Base-by-base conservation (phyloP, 1,140 invertebrate species). In the Drosophila insularis region DNA sequence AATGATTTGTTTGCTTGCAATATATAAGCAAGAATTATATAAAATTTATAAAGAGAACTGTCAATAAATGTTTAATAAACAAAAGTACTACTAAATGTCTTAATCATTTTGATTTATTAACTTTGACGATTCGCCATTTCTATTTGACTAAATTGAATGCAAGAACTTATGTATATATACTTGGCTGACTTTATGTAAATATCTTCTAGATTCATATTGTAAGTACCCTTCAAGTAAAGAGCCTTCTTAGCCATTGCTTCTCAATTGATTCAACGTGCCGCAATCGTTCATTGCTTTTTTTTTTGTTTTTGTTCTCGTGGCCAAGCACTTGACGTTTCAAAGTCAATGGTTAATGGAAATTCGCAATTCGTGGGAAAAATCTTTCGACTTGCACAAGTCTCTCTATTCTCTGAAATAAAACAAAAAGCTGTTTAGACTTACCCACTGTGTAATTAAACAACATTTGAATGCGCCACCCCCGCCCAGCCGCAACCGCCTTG, bases 341-440 rank as follows among this genome's bases (percentile, higher is more conserved):
- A 86, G 81, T 84, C 81, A 85, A 86, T 86, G 81, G 78, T 75
- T 75, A 85, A 84, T 77, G 73, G 77, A 79, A 76, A 76, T 63
- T 74, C 66, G 66, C 68, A 55, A 81, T 86, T 81, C 81, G 81
- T 85, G 81, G 81, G 81, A 85, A 85, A 73, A 86, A 81, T 85
- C 81, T 86, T 78, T 81, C 31, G 53, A 85, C 55, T 61, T 84
- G 81, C 77, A 80, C 67, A 68, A 35, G 32, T 35, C 32, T 35
- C 32, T 35, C 32, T 55, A 37, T 35, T 31, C 50, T 19, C n/a
- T 50, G 40, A 40, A 46, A 68, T 17, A 54, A 70, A 61, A n/a
- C 43, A 31, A 50, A 67, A 63, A 66, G 69, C 54, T 63, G 81
- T 66, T 74, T 72, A 68, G 73, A 77, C 69, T 74, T 80, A 74